Conservation (phyloP, 2,888 invertebrate genomes). For the Drosophila paramelanica region DNA sequence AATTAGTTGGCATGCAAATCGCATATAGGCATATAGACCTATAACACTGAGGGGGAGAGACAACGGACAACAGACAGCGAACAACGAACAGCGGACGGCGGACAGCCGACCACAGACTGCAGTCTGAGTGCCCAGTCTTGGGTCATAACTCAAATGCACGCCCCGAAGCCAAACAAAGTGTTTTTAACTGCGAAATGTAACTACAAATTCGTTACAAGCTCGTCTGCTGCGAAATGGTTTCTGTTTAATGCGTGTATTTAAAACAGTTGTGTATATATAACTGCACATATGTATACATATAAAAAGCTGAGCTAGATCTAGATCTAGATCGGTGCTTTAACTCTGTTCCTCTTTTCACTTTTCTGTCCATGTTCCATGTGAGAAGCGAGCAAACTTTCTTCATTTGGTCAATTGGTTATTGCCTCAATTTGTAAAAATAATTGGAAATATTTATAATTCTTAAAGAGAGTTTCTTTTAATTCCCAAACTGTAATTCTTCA, state of each 20-base stretch:
- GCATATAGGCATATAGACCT: conserved; percentile 38
- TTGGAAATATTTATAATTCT: too few species aligned
- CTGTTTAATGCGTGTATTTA: conserved; percentile 23
- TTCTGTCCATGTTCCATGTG: too few species aligned
- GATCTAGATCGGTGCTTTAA: neutral
- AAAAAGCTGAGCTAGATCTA: neutral
- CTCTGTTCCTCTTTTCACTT: too few species aligned
- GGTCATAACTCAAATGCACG: conserved; percentile 56
- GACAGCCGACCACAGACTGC: conserved; percentile 1
- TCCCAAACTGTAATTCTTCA: too few species aligned
- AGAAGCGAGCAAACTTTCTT: too few species aligned
- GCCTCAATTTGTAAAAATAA: too few species aligned
- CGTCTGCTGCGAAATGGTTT: conserved; percentile 28
- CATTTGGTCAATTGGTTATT: too few species aligned
- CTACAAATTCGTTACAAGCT: conserved; percentile 29
- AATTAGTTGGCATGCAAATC: conserved; percentile 73
- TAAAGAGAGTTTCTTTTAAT: too few species aligned
- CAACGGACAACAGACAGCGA: neutral
- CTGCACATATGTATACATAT: neutral
- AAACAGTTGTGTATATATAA: too few species aligned
- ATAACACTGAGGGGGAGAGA: neutral
- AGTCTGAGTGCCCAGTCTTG: conserved; percentile 21
- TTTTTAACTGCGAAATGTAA: conserved; percentile 35
- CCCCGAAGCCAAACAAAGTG: conserved; percentile 33
- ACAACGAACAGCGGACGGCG: neutral